Evolutionary conservation across 2,888 invertebrate species (phyloP).

Genomic region (Strigamia crassipes): DNA sequence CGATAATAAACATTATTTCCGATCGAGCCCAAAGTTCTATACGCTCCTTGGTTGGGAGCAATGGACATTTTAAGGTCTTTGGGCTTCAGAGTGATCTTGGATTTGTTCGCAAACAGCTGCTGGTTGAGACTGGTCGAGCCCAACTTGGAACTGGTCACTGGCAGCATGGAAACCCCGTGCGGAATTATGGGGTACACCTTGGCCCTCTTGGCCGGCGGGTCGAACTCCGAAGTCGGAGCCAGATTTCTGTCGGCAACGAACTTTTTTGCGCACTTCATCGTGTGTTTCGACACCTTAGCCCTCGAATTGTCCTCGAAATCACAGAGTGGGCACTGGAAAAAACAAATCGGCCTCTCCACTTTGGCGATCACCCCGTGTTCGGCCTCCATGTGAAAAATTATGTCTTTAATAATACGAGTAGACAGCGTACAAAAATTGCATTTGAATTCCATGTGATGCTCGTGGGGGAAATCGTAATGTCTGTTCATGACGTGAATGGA

Average conservation of each 20-base stretch:
- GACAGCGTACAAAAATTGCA: slow-evolving; percentile 84
- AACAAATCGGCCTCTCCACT: slow-evolving; percentile 80
- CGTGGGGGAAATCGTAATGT: slow-evolving; percentile 61
- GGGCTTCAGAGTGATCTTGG: slow-evolving; percentile 27
- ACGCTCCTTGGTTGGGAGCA: slow-evolving; percentile 42
- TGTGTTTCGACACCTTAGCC: slow-evolving; percentile 84
- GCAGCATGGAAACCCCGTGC: slow-evolving; percentile 53
- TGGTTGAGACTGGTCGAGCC: slow-evolving; percentile 46
- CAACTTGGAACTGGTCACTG: slow-evolving; percentile 57
- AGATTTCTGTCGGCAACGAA: slow-evolving; percentile 83
- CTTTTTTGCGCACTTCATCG: slow-evolving; percentile 83
- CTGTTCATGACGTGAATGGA: slow-evolving; percentile 80
- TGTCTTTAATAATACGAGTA: slow-evolving; percentile 78
- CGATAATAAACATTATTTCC: slow-evolving; percentile 37
- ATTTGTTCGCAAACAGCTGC: slow-evolving; percentile 24
- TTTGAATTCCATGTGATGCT: slow-evolving; percentile 74
- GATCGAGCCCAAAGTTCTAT: slow-evolving; percentile 18
- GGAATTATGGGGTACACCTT: slow-evolving; percentile 46
- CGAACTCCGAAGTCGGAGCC: slow-evolving; percentile 81
- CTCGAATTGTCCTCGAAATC: slow-evolving; percentile 93
- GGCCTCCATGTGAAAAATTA: slow-evolving; percentile 88
- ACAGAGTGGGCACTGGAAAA: slow-evolving; percentile 91
- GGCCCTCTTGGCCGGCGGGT: slow-evolving; percentile 79
- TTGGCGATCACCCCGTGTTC: slow-evolving; percentile 83
- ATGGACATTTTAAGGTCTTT: slow-evolving; percentile 45